Conservation (phyloP, 2,797 vertebrate genomes). For the Eleutherodactylus coqui region DNA sequence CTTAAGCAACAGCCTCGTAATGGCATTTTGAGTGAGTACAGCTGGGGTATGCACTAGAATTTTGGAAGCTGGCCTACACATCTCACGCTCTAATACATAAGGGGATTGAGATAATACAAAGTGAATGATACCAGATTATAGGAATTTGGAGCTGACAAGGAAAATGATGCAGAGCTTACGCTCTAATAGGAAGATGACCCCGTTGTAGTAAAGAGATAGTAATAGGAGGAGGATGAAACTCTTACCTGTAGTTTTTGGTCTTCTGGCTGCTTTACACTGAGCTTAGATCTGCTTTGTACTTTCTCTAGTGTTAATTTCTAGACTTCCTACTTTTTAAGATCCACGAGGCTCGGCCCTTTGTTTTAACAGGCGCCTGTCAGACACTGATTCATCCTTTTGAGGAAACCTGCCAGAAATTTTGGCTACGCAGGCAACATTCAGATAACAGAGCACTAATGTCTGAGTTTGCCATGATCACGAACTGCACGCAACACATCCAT, state of each 20-base stretch:
- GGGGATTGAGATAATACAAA: not conserved
- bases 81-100: not conserved
- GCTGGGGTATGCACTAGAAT: not conserved
- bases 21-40: not conserved
- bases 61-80: not conserved
- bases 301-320: constrained; percentile 2
- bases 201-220: not conserved
- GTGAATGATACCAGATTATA: not conserved
- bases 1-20: not conserved
- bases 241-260: not conserved
- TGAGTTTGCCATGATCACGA: not conserved
- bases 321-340: constrained; percentile 17
- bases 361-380: constrained; percentile 17
- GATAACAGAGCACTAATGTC: not conserved
- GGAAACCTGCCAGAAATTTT: constrained; percentile 12
- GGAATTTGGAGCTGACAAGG: not conserved
- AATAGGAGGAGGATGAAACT: not conserved
- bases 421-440: not conserved
- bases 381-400: constrained; percentile 21
- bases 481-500: not conserved
- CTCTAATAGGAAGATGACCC: not conserved
- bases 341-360: constrained; percentile 29
- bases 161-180: not conserved
- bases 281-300: not conserved
- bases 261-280: not conserved